Percentiles rank a stretch among this genome's conserved stretches.
phyloP scores from a whole-genome alignment of 1,140 invertebrate species.

The Oncopodura yosiiana region DNA sequence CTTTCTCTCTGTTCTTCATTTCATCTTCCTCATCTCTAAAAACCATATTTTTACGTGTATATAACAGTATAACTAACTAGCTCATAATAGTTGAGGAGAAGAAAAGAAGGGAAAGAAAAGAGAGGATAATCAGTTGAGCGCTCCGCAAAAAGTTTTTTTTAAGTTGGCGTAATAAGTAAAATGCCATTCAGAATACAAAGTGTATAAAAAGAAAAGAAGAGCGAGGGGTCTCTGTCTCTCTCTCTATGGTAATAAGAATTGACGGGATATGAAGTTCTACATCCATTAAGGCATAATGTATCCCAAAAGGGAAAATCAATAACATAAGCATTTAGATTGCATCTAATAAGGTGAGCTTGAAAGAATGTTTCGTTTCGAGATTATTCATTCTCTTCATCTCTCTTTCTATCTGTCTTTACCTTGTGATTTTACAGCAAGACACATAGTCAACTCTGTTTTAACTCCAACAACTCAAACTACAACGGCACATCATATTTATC shows the following conservation, averaged over 20 bases:
- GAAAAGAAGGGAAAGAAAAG: neutral
- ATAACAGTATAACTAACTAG: too few relatives aligned
- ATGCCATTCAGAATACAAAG: slow-evolving; percentile 26
- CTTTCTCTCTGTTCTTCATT: neutral
- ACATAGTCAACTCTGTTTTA: too few relatives aligned
- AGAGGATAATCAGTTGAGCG: slow-evolving; percentile 26
- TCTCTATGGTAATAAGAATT: slow-evolving; percentile 29
- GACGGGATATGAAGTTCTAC: slow-evolving; percentile 30
- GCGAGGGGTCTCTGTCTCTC: neutral
- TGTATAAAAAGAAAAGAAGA: slow-evolving; percentile 8
- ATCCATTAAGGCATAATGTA: slow-evolving; percentile 35
- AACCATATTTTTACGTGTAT: too few relatives aligned
- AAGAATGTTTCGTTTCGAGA: slow-evolving; percentile 30
- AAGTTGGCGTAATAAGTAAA: slow-evolving; percentile 28
- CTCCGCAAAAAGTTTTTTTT: slow-evolving; percentile 25
- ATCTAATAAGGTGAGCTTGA: slow-evolving; percentile 35
- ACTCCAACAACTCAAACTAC: too few relatives aligned
- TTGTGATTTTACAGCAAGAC: too few relatives aligned
- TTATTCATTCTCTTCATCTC: slow-evolving; percentile 25
- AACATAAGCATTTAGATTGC: slow-evolving; percentile 36
- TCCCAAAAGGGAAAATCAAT: slow-evolving; percentile 35
- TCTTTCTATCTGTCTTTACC: slow-evolving; percentile 1
- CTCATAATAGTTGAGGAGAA: too few relatives aligned
- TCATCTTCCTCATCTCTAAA: neutral
- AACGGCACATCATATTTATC: too few relatives aligned